These are phyloP conservation scores for Zaprionus tsacasi DNA, from an alignment of 1,140 invertebrate species.

Conservation along the genomic window DNA sequence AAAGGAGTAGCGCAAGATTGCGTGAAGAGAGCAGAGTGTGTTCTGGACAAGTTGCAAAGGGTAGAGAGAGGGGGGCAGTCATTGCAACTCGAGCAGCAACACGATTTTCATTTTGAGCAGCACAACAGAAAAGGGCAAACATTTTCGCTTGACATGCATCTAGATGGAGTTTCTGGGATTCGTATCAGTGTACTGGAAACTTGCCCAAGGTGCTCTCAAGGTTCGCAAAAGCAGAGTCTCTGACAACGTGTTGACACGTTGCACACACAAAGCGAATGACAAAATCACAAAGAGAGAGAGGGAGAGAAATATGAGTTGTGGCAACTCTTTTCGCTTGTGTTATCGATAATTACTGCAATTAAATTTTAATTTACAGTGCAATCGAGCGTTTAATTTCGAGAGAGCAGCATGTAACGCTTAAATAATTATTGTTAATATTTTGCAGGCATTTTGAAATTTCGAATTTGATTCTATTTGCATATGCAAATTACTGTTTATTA, in stretches of 20 bases:
- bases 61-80: not conserved
- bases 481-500: not conserved
- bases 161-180: constrained; percentile 31
- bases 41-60: constrained; percentile 12
- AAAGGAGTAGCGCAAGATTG: constrained; percentile 13
- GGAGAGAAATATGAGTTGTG: not conserved
- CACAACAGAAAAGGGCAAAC: constrained; percentile 44
- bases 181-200: constrained; percentile 14
- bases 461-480: not conserved
- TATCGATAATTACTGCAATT: constrained; percentile 57
- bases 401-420: constrained; percentile 12
- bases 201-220: constrained; percentile 37
- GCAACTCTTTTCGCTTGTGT: not conserved
- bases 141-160: constrained; percentile 69
- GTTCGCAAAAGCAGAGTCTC: constrained; percentile 49
- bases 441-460: not conserved
- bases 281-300: constrained; percentile 18
- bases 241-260: constrained; percentile 68
- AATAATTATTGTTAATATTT: constrained; percentile 20
- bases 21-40: constrained; percentile 45
- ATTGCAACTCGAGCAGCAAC: constrained; percentile 32
- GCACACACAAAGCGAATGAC: constrained; percentile 16
- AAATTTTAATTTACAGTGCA: constrained; percentile 55
- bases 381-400: constrained; percentile 51
- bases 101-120: constrained; percentile 75